Conservation (phyloP, 2,888 invertebrate species). For the Branchellion lobata region DNA sequence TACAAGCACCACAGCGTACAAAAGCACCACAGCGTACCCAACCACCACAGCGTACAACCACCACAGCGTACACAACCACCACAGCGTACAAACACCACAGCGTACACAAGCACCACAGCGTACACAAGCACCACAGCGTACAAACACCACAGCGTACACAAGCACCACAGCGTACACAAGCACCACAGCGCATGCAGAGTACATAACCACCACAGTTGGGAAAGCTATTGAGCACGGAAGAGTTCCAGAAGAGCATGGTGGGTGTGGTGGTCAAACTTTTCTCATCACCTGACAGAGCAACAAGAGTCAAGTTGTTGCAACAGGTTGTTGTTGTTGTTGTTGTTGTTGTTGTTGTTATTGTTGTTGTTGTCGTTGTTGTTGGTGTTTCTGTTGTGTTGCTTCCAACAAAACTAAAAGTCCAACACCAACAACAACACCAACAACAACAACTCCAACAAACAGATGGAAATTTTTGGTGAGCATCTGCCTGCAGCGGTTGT, state of each 20-base stretch:
- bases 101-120: no score
- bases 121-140: no score
- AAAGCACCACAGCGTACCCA: no score
- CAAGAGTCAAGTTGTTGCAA: constrained; percentile 86
- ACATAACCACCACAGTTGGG: constrained; percentile 73
- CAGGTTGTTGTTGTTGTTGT: constrained; percentile 65
- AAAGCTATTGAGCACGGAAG: constrained; percentile 80
- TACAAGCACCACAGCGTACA: no score
- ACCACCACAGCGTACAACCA: no score
- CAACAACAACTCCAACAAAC: constrained; percentile 42
- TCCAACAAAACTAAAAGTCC: background rate
- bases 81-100: no score
- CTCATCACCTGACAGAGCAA: constrained; percentile 90
- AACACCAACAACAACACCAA: background rate
- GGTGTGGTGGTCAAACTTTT: constrained; percentile 96
- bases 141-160: no score
- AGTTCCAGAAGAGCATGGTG: constrained; percentile 92
- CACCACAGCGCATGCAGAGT: background rate
- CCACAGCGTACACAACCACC: no score
- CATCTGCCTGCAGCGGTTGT: constrained; percentile 69
- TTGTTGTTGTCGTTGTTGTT: background rate
- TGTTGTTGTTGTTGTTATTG: constrained; percentile 3
- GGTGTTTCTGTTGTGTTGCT: background rate
- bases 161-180: background rate
- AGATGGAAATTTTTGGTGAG: constrained; percentile 77